These are phyloP conservation scores for Lasaia peninsularis DNA, from an alignment of 1,140 invertebrate genomes.

Conservation along the genomic window DNA sequence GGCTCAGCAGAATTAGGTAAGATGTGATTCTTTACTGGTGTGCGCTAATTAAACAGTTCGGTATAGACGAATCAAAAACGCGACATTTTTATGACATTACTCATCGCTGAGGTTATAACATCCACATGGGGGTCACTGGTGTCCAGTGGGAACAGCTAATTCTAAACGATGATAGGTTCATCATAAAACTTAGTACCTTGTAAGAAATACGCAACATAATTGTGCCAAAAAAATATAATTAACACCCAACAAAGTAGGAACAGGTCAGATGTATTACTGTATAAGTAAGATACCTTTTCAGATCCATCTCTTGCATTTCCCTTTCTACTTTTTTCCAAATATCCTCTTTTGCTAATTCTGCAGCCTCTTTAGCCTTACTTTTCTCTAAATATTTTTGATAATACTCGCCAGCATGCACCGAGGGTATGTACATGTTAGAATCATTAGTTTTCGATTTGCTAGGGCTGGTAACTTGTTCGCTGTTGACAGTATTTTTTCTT, in stretches of 20 bases:
- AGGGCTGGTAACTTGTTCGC: not conserved
- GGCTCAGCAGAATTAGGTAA: too few relatives aligned
- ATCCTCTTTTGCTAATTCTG: constrained; percentile 26
- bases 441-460: not conserved
- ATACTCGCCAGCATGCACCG: constrained; percentile 35
- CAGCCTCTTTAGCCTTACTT: constrained; percentile 22
- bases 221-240: not conserved
- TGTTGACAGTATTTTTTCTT: not conserved
- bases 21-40: too few relatives aligned
- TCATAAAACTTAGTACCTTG: too few relatives aligned
- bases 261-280: too few relatives aligned
- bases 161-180: too few relatives aligned
- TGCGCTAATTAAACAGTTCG: too few relatives aligned
- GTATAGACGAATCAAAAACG: too few relatives aligned
- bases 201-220: not conserved
- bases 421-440: constrained; percentile 33
- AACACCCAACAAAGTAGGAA: not conserved
- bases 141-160: too few relatives aligned
- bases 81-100: too few relatives aligned
- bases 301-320: constrained; percentile 43
- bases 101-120: too few relatives aligned
- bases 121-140: too few relatives aligned
- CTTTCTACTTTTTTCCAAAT: constrained; percentile 39
- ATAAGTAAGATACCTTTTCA: constrained; percentile 23
- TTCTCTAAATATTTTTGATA: constrained; percentile 40